phyloP scores from a whole-genome alignment of 1,140 invertebrate species.

The Drosophila seguyi region DNA sequence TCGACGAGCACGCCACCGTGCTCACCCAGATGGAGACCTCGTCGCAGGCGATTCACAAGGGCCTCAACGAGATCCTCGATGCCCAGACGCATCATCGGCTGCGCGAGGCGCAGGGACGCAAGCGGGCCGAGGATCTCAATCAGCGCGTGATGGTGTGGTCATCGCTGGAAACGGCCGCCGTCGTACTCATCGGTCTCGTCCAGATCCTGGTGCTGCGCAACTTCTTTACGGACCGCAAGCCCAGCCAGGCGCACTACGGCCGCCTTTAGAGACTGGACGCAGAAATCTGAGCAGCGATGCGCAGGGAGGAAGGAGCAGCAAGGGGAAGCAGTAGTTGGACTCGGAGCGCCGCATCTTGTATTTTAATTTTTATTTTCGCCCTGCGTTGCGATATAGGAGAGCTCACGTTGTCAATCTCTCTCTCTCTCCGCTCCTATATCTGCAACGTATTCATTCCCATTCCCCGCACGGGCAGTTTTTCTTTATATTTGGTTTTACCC shows the following conservation, averaged over 20 bases:
- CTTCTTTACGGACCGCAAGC: conserved; percentile 96
- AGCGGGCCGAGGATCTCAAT: conserved; percentile 98
- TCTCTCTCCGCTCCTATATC: conserved; percentile 12
- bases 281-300: conserved; percentile 2
- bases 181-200: conserved; percentile 93
- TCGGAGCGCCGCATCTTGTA: conserved; percentile 24
- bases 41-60: conserved; percentile 94
- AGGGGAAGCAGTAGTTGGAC: neutral
- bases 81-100: conserved; percentile 98
- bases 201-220: conserved; percentile 97
- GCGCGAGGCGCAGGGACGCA: conserved; percentile 95
- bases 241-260: conserved; percentile 80
- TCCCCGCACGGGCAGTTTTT: conserved; percentile 20
- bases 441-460: conserved; percentile 43
- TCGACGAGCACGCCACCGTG: conserved; percentile 95
- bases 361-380: conserved; percentile 2
- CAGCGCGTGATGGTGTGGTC: conserved; percentile 97
- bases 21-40: conserved; percentile 98
- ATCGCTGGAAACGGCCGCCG: conserved; percentile 93
- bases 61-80: conserved; percentile 94
- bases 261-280: conserved; percentile 60
- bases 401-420: conserved; percentile 5
- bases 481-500: conserved; percentile 12
- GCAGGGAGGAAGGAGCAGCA: conserved; percentile 11
- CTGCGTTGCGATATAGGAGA: conserved; percentile 7